Conservation (phyloP, 2,797 vertebrate species). For the Semotilus atromaculatus region DNA sequence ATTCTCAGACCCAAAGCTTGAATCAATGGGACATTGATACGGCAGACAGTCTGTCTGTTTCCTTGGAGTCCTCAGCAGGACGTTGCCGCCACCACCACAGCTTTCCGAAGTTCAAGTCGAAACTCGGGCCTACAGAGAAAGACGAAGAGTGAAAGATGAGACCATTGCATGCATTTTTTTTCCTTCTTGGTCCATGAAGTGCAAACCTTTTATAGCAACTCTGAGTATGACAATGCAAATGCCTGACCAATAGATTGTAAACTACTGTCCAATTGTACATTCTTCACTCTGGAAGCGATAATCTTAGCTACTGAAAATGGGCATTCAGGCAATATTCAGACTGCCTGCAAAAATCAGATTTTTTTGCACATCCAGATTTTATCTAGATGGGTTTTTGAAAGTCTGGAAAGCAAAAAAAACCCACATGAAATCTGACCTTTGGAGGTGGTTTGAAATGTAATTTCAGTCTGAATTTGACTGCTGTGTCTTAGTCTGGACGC, state of each 20-base stretch:
- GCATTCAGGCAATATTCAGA: not conserved
- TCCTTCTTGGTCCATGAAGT: not conserved
- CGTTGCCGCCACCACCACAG: constrained; percentile 46
- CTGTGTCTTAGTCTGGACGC: not conserved
- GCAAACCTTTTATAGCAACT: not conserved
- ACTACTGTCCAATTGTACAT: not conserved
- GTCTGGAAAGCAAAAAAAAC: not conserved
- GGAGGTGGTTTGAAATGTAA: not conserved
- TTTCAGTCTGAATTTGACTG: not conserved
- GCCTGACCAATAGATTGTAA: not conserved
- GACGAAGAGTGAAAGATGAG: not conserved
- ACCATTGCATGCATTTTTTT: not conserved
- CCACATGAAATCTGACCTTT: not conserved
- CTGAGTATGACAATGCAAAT: not conserved
- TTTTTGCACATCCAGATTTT: not conserved
- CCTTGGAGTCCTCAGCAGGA: constrained; percentile 58
- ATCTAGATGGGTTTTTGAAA: not conserved
- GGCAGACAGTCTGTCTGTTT: constrained; percentile 68
- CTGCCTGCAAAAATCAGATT: not conserved
- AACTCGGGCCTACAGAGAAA: constrained; percentile 1
- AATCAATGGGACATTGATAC: constrained; percentile 78
- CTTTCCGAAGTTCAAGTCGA: constrained; percentile 23
- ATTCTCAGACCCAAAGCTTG: constrained; percentile 71
- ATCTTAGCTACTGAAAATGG: not conserved
- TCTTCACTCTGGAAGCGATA: not conserved